Evolutionary conservation across 2,113 vertebrate species (phyloP), one percentile per base, ranked within the genome.

Genomic region (Actenoides lindsayi): DNA sequence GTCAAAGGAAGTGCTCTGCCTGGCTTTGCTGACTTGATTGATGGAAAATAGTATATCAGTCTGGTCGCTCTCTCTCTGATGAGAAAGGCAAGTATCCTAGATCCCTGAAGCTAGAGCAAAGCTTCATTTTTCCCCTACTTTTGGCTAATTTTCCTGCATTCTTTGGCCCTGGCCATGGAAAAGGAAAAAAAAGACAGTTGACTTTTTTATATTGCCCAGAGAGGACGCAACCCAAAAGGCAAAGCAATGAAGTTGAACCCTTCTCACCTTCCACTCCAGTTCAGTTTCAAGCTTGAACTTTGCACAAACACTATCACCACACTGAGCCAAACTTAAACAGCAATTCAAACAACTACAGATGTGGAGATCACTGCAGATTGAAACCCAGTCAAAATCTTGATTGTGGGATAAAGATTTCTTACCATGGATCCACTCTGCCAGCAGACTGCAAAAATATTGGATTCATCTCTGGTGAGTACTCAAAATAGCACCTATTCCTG

Each of bases 21-120:
- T 95, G 95, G 92, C 67, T 96, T 95, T 97, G 93, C 96, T 95
- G 96, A 96, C 79, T 96, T 96, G 96, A 94, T 95, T 95, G 90
- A 95, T 97, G 90, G 93, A 93, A 96, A 96, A 93, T 78, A 80
- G 86, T 86, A 96, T 96, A 97, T 97, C 93, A 93, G 31, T 81
- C 95, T 97, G 68, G 89, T 83, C 5, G 53, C 88, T 92, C 79
- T 60, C 69, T 77, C 68, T 50, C 90, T 93, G 93, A 87, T 91
- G 90, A 95, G 87, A 94, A 95, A 96, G 69, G 80, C 88, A 94
- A 97, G 97, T 84, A 93, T 87, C 84, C 87, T 84, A 91, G 82
- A 93, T 68, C 89, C 80, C 96, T 91, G 85, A 85, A 81, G 79
- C 88, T 83, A 82, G 4, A 94, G 92, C 62, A 46, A 70, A 75